Percentiles rank a stretch among this genome's conserved stretches.
phyloP scores from a whole-genome alignment of 2,113 vertebrate genomes.

The Athene cunicularia region DNA sequence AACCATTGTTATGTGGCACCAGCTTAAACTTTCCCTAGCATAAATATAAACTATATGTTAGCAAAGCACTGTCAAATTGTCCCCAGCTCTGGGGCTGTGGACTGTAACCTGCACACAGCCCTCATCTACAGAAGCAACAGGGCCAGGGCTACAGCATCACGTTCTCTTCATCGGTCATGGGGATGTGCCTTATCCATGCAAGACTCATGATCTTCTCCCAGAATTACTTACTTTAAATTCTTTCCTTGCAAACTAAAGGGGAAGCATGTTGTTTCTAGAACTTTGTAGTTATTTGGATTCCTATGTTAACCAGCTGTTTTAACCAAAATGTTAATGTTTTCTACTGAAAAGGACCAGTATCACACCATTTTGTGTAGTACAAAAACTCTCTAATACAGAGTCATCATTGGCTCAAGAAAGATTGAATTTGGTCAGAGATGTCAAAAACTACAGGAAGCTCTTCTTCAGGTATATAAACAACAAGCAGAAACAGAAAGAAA shows the following conservation, averaged over 20 bases:
- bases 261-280: not conserved
- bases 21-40: not conserved
- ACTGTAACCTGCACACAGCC: not conserved
- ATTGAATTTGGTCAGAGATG: too few species aligned
- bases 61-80: not conserved
- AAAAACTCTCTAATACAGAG: not conserved
- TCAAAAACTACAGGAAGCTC: too few species aligned
- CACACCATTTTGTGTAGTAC: not conserved
- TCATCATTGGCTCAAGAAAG: too few species aligned
- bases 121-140: not conserved
- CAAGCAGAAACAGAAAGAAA: too few species aligned
- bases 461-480: too few species aligned
- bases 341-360: not conserved
- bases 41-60: not conserved
- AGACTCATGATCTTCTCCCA: not conserved
- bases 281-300: not conserved
- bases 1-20: not conserved
- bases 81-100: not conserved
- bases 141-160: not conserved
- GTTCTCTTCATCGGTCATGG: not conserved
- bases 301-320: not conserved
- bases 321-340: not conserved
- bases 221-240: not conserved
- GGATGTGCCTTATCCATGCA: not conserved
- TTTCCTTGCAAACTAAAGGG: not conserved